Evolutionary conservation across 2,113 vertebrate genomes (phyloP).

Genomic region (Bujurquina vittata): DNA sequence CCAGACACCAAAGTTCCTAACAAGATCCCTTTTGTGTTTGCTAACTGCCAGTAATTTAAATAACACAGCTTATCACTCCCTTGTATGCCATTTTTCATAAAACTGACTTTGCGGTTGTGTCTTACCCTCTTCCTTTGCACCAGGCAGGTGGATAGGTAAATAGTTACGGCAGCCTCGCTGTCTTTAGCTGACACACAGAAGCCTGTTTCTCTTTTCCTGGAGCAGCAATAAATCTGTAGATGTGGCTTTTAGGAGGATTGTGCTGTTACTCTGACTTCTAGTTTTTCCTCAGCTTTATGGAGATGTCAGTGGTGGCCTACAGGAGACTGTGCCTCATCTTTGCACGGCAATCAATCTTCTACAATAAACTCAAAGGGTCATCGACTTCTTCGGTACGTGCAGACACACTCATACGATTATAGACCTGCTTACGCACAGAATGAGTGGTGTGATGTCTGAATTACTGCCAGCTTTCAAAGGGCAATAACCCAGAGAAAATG

Average conservation of each 20-base stretch:
- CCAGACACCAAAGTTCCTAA: slow-evolving; percentile 49
- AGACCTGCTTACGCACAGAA: background rate
- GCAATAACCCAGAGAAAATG: slow-evolving; percentile 8
- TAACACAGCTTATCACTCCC: slow-evolving; percentile 10
- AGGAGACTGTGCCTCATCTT: slow-evolving; percentile 45
- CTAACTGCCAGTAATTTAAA: slow-evolving; percentile 10
- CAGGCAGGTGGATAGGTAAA: slow-evolving; percentile 37
- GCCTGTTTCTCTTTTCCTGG: slow-evolving; percentile 31
- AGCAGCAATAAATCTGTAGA: slow-evolving; percentile 61
- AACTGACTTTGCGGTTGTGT: slow-evolving; percentile 1
- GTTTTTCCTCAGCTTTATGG: slow-evolving; percentile 64
- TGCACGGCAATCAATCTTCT: slow-evolving; percentile 58
- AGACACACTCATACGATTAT: background rate
- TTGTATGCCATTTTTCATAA: background rate
- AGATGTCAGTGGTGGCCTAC: slow-evolving; percentile 45
- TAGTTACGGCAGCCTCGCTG: background rate
- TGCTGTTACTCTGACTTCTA: slow-evolving; percentile 54
- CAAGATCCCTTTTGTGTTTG: slow-evolving; percentile 21
- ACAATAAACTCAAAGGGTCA: slow-evolving; percentile 59
- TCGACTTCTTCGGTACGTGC: slow-evolving; percentile 39
- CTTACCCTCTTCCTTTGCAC: slow-evolving; percentile 5
- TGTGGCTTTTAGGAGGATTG: slow-evolving; percentile 64
- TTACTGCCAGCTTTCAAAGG: background rate
- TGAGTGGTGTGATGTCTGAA: slow-evolving; percentile 1
- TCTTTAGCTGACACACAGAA: background rate